A percentile compares a stretch with the other conserved stretches of the same genome.
Evolutionary conservation across 2,113 vertebrate species (phyloP).

Genomic region (Varanus komodoensis): DNA sequence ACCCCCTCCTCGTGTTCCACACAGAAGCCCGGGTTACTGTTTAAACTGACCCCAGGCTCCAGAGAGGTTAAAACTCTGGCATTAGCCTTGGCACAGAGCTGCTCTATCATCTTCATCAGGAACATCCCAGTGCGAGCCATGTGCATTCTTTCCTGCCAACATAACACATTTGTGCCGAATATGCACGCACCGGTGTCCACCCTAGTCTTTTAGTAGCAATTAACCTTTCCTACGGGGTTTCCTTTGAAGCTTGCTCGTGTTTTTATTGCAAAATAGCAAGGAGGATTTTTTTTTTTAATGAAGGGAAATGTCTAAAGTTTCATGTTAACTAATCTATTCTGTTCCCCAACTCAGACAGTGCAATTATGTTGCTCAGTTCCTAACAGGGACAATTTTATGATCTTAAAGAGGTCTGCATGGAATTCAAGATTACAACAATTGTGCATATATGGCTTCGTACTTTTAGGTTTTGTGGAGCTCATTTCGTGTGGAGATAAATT

Average conservation of each 20-base stretch:
- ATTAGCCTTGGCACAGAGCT: constrained; percentile 54
- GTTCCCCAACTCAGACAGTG: constrained; percentile 60
- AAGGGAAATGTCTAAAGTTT: constrained; percentile 85
- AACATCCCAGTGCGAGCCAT: constrained; percentile 69
- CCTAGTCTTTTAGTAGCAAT: constrained; percentile 86
- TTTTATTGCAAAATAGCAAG: constrained; percentile 82
- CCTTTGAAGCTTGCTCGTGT: constrained; percentile 85
- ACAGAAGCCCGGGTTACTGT: constrained; percentile 39
- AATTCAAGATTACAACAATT: constrained; percentile 57
- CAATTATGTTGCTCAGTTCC: constrained; percentile 60
- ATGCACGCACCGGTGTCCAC: constrained; percentile 81
- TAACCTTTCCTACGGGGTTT: constrained; percentile 86
- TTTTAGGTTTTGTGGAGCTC: background rate
- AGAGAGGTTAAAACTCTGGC: constrained; percentile 19
- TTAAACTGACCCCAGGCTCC: constrained; percentile 47
- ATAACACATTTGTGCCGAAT: constrained; percentile 76
- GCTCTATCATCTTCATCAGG: constrained; percentile 15
- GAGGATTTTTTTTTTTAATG: constrained; percentile 68
- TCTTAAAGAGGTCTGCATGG: constrained; percentile 68
- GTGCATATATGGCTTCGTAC: constrained; percentile 21
- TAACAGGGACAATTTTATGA: constrained; percentile 60
- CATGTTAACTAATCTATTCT: constrained; percentile 75
- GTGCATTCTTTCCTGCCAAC: constrained; percentile 81
- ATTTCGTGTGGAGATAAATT: constrained; percentile 25
- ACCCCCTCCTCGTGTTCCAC: constrained; percentile 43